Percentiles rank a stretch among this genome's conserved stretches.
phyloP scores from a whole-genome alignment of 1,140 invertebrate genomes.

The Caenorhabditis brenneri region DNA sequence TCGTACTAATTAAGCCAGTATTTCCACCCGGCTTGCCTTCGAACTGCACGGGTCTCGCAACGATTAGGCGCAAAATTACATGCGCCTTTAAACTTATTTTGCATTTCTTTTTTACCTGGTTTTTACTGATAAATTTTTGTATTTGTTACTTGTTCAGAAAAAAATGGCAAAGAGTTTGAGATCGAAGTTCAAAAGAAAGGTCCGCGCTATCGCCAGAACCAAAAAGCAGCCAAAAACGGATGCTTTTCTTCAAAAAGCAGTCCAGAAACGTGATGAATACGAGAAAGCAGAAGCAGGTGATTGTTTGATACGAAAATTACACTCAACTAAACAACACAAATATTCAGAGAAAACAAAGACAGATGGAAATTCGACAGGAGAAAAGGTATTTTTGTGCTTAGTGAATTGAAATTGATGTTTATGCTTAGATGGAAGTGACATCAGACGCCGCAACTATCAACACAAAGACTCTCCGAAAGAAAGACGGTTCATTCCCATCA shows the following conservation, averaged over 20 bases:
- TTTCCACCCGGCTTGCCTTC: constrained; percentile 34
- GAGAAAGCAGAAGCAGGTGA: constrained; percentile 37
- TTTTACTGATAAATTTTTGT: neutral
- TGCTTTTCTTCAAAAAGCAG: constrained; percentile 10
- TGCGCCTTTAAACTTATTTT: constrained; percentile 7
- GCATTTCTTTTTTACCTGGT: neutral
- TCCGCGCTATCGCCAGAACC: constrained; percentile 42
- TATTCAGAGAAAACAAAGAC: neutral
- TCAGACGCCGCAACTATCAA: constrained; percentile 45
- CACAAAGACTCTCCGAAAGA: constrained; percentile 47
- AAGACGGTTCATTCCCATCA: constrained; percentile 45
- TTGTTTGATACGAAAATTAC: neutral
- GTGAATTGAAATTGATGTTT: too few species aligned
- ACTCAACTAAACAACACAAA: neutral
- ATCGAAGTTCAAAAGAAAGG: constrained; percentile 53
- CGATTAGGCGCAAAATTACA: neutral
- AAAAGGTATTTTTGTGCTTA: neutral
- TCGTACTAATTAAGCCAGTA: constrained; percentile 35
- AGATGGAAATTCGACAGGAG: neutral
- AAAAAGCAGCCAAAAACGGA: constrained; percentile 46
- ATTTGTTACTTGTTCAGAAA: constrained; percentile 16
- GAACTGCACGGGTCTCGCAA: constrained; percentile 23
- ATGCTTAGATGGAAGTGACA: constrained; percentile 26
- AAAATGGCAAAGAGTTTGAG: constrained; percentile 54
- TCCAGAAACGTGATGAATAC: constrained; percentile 40